phyloP scores from a whole-genome alignment of 2,888 invertebrate species.

The Ochropleura plecta region DNA sequence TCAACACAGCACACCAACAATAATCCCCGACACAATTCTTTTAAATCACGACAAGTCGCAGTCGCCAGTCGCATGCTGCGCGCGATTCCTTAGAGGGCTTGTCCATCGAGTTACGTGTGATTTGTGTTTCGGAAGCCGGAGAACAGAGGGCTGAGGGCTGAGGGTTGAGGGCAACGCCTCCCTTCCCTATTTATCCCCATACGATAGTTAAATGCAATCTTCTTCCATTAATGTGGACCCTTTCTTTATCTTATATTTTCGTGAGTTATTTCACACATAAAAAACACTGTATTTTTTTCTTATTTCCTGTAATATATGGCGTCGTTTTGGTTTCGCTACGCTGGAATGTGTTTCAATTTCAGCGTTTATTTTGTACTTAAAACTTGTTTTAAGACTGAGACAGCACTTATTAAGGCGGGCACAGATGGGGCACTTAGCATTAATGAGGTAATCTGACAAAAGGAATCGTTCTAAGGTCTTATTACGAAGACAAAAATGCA shows the following conservation, averaged over 20 bases:
- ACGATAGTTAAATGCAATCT: conserved; percentile 64
- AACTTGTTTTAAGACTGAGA: conserved; percentile 15
- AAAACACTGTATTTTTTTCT: conserved; percentile 35
- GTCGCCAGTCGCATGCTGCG: conserved; percentile 39
- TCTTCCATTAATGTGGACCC: conserved; percentile 54
- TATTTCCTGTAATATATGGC: conserved; percentile 26
- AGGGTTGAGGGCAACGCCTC: conserved; percentile 50
- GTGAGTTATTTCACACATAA: conserved; percentile 55
- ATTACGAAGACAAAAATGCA: too few relatives aligned
- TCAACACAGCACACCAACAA: conserved; percentile 16
- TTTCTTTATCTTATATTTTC: conserved; percentile 58
- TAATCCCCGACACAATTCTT: conserved; percentile 26
- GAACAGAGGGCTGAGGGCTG: conserved; percentile 32
- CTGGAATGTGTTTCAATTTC: conserved; percentile 18
- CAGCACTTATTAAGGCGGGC: conserved; percentile 5
- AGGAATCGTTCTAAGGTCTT: neutral
- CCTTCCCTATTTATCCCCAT: conserved; percentile 58
- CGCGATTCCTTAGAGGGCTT: conserved; percentile 48
- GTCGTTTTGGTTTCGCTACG: neutral
- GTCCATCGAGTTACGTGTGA: conserved; percentile 61
- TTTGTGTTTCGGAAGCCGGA: conserved; percentile 61
- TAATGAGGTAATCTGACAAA: neutral
- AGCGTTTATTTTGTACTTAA: conserved; percentile 20
- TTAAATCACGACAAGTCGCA: conserved; percentile 35
- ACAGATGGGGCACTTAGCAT: conserved; percentile 12